Percentiles rank a stretch among this genome's conserved stretches.
Conservation (phyloP, 2,888 invertebrate genomes). For the Agonopterix heracliana region DNA sequence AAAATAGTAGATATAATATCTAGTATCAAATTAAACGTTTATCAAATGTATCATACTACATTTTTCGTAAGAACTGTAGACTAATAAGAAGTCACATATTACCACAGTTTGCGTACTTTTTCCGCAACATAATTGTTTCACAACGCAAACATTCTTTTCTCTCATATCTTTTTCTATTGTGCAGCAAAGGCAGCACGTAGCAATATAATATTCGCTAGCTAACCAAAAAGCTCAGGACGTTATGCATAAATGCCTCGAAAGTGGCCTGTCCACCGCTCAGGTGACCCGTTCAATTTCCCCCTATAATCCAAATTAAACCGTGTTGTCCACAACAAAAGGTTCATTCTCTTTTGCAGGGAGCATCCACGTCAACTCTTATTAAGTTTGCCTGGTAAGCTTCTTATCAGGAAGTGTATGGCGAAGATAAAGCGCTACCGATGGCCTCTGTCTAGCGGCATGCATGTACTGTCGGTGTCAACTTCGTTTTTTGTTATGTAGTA, state of each 20-base stretch:
- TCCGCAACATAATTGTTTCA: neutral
- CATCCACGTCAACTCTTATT: slow-evolving; percentile 56
- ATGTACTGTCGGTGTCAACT: slow-evolving; percentile 46
- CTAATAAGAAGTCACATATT: neutral
- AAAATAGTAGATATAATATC: too few species aligned
- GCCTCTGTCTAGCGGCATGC: slow-evolving; percentile 47
- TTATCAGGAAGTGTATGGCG: slow-evolving; percentile 69
- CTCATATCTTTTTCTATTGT: neutral
- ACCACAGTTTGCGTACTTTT: neutral
- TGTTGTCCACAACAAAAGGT: slow-evolving; percentile 40
- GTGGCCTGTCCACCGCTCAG: slow-evolving; percentile 25
- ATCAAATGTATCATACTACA: neutral
- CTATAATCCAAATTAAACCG: slow-evolving; percentile 42
- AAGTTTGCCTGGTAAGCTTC: slow-evolving; percentile 65
- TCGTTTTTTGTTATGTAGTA: slow-evolving; percentile 8
- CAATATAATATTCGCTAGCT: slow-evolving; percentile 37
- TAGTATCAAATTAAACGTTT: neutral
- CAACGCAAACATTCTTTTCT: neutral
- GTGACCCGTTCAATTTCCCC: slow-evolving; percentile 25
- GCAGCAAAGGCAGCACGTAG: slow-evolving; percentile 21
- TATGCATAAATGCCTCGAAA: slow-evolving; percentile 41
- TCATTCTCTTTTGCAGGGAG: slow-evolving; percentile 35
- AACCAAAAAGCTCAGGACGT: slow-evolving; percentile 42
- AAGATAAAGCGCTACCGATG: slow-evolving; percentile 67
- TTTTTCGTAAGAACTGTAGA: neutral